Evolutionary conservation across 2,797 vertebrate genomes (phyloP), one percentile per base, ranked within the genome.

Genomic region (Schizopygopsis malacanthus): DNA sequence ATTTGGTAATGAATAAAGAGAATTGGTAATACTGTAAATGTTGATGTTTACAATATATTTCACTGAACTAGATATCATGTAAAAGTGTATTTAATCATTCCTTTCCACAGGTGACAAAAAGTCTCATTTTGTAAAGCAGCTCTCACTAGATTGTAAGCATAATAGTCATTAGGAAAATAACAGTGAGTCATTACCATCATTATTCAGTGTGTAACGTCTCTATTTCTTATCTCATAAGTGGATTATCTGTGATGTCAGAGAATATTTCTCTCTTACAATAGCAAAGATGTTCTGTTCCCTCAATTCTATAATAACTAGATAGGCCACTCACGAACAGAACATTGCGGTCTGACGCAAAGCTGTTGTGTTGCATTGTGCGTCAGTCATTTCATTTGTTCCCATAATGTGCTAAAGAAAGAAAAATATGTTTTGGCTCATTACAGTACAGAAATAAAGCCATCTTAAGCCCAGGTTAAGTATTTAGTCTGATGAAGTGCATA

Each of bases 391-490:
- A 8, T 80, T 63, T 69, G 41, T 85, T 63, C 76, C 28, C 4
- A 52, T 45, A 71, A 85, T 79, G 37, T 15, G 9, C 65, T 61
- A 12, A 11, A 41, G 43, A 80, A 37, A 77, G 15, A 85, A 52
- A 70, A 15, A 43, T 43, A 18, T 22, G 28, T 59, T 83, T 80
- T 78, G 28, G 43, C 22, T 73, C 83, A 67, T 87, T 69, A 79
- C 39, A 73, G 67, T 72, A 72, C 52, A 71, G 28, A 80, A 72
- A 72, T 78, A 86, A 70, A 78, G 63, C 65, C 70, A 20, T 63
- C 43, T 81, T 88, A 84, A 84, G n/a, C 73, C 73, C 81, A 59
- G 79, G 54, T 82, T 81, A 87, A 83, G 70, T 82, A 65, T 72
- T 85, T 39, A 79, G 84, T 71, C 72, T 12, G 81, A 82, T 47